phyloP scores from a whole-genome alignment of 2,888 invertebrate genomes.

The Cantharis flavilabris region DNA sequence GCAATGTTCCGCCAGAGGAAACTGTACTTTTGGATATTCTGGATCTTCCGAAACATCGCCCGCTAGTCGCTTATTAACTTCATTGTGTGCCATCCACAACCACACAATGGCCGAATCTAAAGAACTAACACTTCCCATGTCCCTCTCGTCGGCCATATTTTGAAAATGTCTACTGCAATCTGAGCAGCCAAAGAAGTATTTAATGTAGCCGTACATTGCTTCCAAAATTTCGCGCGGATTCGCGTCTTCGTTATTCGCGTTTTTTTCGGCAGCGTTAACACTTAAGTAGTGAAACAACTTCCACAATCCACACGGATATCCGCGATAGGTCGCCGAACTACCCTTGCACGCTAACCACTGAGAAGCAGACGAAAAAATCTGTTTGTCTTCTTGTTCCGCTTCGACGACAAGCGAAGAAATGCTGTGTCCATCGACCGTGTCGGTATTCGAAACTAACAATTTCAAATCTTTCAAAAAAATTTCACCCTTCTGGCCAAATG shows the following conservation, averaged over 20 bases:
- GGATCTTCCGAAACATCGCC: slow-evolving; percentile 92
- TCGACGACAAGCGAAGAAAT: slow-evolving; percentile 61
- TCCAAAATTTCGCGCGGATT: slow-evolving; percentile 73
- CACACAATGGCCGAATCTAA: slow-evolving; percentile 83
- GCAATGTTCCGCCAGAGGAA: slow-evolving; percentile 75
- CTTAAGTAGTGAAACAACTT: slow-evolving; percentile 90
- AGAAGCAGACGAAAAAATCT: slow-evolving; percentile 60
- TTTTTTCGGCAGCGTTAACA: slow-evolving; percentile 68
- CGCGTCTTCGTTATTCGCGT: slow-evolving; percentile 45
- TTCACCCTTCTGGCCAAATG: slow-evolving; percentile 71
- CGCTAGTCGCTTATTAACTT: slow-evolving; percentile 85
- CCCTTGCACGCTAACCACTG: slow-evolving; percentile 85
- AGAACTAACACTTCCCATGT: slow-evolving; percentile 70
- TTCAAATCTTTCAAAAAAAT: slow-evolving; percentile 67
- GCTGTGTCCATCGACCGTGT: slow-evolving; percentile 63
- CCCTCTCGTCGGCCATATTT: slow-evolving; percentile 75
- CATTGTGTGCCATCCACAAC: slow-evolving; percentile 94
- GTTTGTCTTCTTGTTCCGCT: slow-evolving; percentile 59
- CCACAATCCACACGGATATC: slow-evolving; percentile 96
- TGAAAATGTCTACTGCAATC: slow-evolving; percentile 91
- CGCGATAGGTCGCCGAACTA: slow-evolving; percentile 73
- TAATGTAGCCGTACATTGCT: slow-evolving; percentile 87
- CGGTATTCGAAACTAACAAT: slow-evolving; percentile 58
- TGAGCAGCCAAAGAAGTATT: slow-evolving; percentile 90
- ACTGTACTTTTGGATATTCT: slow-evolving; percentile 84